A percentile compares a stretch with the other conserved stretches of the same genome.
phyloP scores from a whole-genome alignment of 53 echinoderm and acorn worm genomes.

The Astropecten irregularis region DNA sequence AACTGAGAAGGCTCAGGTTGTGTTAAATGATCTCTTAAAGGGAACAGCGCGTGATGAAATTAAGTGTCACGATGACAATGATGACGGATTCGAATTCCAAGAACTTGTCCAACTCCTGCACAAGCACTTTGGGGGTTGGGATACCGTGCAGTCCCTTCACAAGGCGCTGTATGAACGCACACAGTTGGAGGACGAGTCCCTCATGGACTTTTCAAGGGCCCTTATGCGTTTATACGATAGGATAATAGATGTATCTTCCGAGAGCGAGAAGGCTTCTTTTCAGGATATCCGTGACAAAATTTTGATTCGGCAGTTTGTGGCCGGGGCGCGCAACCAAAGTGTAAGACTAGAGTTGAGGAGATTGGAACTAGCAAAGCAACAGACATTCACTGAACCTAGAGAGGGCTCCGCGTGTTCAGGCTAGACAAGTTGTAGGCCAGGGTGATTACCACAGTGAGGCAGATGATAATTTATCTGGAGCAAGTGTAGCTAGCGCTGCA shows the following conservation, averaged over 20 bases:
- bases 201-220: background rate
- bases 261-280: no score
- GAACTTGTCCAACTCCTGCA: background rate
- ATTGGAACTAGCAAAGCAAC: no score
- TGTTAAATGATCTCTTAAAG: background rate
- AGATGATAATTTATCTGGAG: background rate
- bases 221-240: background rate
- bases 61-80: background rate
- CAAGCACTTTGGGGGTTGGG: background rate
- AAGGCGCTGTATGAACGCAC: constrained; percentile 10
- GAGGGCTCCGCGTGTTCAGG: background rate
- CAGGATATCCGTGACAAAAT: background rate
- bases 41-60: constrained; percentile 6
- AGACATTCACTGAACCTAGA: background rate
- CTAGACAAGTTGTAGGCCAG: no score
- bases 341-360: background rate
- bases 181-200: constrained; percentile 4
- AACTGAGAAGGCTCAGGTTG: background rate
- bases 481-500: background rate
- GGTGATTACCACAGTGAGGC: no score
- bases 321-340: background rate
- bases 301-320: background rate
- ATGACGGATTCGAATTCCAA: background rate
- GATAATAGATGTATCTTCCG: no score
- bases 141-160: constrained; percentile 12